Evolutionary conservation across 2,888 invertebrate species (phyloP).

Genomic region (Ligdia adustata): DNA sequence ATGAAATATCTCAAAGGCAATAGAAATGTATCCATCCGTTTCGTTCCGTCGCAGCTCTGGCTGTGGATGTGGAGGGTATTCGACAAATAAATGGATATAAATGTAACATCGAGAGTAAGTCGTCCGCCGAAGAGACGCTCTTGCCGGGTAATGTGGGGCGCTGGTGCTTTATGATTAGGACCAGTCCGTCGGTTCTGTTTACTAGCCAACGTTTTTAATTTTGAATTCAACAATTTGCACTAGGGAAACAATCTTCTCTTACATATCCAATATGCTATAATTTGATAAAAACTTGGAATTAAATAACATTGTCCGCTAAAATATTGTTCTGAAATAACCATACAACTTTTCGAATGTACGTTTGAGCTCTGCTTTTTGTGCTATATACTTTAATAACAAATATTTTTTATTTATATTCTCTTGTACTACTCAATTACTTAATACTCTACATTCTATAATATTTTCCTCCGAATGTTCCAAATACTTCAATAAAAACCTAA

Average conservation of each 20-base stretch:
- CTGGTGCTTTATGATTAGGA: slow-evolving; percentile 13
- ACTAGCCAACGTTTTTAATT: not conserved
- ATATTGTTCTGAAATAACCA: too few species aligned
- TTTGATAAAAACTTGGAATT: not conserved
- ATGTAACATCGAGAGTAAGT: slow-evolving; percentile 50
- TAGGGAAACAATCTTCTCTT: not conserved
- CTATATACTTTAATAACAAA: too few species aligned
- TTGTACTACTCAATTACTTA: too few species aligned
- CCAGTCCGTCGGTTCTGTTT: not conserved
- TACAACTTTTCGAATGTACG: too few species aligned
- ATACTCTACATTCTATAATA: too few species aligned
- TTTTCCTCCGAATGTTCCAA: too few species aligned
- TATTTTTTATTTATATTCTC: too few species aligned
- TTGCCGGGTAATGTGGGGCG: slow-evolving; percentile 7
- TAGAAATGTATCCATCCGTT: slow-evolving; percentile 59
- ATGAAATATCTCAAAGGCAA: slow-evolving; percentile 62
- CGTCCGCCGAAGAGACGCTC: slow-evolving; percentile 36
- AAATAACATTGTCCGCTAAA: not conserved
- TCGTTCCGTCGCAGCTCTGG: slow-evolving; percentile 45
- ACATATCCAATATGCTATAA: not conserved
- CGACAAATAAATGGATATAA: slow-evolving; percentile 61
- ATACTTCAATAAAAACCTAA: not conserved
- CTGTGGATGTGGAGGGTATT: slow-evolving; percentile 49
- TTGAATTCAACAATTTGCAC: not conserved
- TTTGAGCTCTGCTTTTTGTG: too few species aligned